These are phyloP conservation scores for Aviceda subcristata DNA, from an alignment of 2,113 vertebrate species.

Conservation along the genomic window DNA sequence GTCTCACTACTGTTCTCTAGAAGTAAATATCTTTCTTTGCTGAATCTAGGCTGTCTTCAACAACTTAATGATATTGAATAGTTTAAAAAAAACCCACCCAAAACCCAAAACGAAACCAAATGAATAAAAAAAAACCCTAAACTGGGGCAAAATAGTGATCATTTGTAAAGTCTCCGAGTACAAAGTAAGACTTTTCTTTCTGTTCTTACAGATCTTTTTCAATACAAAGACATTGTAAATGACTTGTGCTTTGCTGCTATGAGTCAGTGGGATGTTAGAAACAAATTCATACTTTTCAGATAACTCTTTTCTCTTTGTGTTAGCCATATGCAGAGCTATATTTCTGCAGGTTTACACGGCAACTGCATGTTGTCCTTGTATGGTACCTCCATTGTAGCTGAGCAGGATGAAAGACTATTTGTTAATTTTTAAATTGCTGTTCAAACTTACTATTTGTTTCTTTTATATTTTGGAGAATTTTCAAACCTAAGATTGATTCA, in stretches of 20 bases:
- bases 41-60: not conserved
- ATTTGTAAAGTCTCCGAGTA: not conserved
- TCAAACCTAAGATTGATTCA: not conserved
- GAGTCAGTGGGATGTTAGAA: not conserved
- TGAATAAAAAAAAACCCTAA: accelerated
- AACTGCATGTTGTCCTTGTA: not conserved
- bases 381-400: not conserved
- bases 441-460: not conserved
- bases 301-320: not conserved
- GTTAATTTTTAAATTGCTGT: not conserved
- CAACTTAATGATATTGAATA: not conserved
- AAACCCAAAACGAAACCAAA: not conserved
- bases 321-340: not conserved
- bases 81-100: not conserved
- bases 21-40: not conserved
- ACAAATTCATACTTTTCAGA: not conserved
- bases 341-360: not conserved
- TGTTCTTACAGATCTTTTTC: not conserved
- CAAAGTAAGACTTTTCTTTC: not conserved
- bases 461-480: not conserved
- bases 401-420: not conserved
- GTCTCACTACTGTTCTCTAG: not conserved
- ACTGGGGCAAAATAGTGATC: not conserved
- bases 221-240: not conserved
- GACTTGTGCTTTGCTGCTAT: not conserved